Evolutionary conservation across 35 echinoderm and acorn worm genomes (phyloP).

Genomic region (Eucidaris tribuloides): DNA sequence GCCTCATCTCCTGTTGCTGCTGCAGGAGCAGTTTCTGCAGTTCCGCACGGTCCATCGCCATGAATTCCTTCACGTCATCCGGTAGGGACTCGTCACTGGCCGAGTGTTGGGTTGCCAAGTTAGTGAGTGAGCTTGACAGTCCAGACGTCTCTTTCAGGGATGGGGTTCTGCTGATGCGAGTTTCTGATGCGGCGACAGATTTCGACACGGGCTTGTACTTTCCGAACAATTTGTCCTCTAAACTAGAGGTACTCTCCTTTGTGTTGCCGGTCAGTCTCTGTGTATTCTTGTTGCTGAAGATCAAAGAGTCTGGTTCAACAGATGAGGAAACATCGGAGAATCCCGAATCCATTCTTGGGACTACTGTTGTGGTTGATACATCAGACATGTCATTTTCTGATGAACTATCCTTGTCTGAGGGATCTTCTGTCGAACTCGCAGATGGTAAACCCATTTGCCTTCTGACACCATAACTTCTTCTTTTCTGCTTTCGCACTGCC

Average conservation of each 20-base stretch:
- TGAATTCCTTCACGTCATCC: slow-evolving; percentile 54
- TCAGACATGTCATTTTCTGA: slow-evolving; percentile 49
- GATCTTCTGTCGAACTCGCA: slow-evolving; percentile 39
- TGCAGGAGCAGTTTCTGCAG: slow-evolving; percentile 68
- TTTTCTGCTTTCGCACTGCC: slow-evolving; percentile 33
- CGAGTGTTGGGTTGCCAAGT: slow-evolving; percentile 24
- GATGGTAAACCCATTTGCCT: slow-evolving; percentile 24
- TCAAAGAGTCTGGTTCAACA: slow-evolving; percentile 29
- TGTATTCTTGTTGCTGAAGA: neutral
- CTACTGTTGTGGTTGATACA: slow-evolving; percentile 18
- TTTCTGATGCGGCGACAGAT: neutral
- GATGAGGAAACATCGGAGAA: slow-evolving; percentile 54
- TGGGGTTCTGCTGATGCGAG: neutral
- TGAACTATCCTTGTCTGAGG: slow-evolving; percentile 30
- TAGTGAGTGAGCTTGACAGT: neutral
- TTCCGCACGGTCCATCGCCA: slow-evolving; percentile 33
- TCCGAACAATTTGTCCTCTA: slow-evolving; percentile 16
- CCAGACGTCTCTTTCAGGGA: neutral
- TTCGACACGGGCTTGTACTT: neutral
- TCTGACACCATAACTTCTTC: slow-evolving; percentile 13
- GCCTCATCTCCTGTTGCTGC: slow-evolving; percentile 64
- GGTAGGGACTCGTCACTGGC: slow-evolving; percentile 42
- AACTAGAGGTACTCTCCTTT: neutral
- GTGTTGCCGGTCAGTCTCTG: neutral
- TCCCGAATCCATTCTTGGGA: slow-evolving; percentile 52